Conservation (phyloP, 1,140 invertebrate genomes). For the Octopus sinensis region DNA sequence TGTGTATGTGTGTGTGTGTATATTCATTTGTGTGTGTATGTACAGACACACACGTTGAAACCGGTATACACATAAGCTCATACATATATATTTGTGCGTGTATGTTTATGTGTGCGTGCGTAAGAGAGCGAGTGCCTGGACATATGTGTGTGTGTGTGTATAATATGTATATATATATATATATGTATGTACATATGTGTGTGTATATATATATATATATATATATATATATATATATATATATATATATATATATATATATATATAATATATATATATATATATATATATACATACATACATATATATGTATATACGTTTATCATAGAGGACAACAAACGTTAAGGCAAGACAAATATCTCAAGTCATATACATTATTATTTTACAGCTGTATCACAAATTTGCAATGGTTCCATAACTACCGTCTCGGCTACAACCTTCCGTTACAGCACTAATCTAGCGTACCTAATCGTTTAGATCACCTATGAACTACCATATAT, state of each 20-base stretch:
- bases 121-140: neutral
- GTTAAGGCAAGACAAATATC: too few relatives aligned
- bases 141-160: neutral
- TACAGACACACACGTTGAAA: neutral
- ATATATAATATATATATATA: slow-evolving; percentile 1
- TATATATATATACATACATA: neutral
- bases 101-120: neutral
- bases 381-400: too few relatives aligned
- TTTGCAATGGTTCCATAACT: too few relatives aligned
- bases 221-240: slow-evolving; percentile 1
- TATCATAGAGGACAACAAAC: too few relatives aligned
- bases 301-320: neutral
- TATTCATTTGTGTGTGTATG: neutral
- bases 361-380: too few relatives aligned
- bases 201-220: neutral
- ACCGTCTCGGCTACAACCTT: too few relatives aligned
- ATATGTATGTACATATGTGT: neutral
- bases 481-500: too few relatives aligned
- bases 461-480: too few relatives aligned
- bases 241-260: slow-evolving; percentile 1
- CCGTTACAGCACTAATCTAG: too few relatives aligned
- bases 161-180: neutral
- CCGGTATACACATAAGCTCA: neutral
- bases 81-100: neutral
- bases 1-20: neutral